Percentiles rank a stretch among this genome's conserved stretches.
Conservation (phyloP, 92 coral and sea anemone species). For the Bergia puertoricense region DNA sequence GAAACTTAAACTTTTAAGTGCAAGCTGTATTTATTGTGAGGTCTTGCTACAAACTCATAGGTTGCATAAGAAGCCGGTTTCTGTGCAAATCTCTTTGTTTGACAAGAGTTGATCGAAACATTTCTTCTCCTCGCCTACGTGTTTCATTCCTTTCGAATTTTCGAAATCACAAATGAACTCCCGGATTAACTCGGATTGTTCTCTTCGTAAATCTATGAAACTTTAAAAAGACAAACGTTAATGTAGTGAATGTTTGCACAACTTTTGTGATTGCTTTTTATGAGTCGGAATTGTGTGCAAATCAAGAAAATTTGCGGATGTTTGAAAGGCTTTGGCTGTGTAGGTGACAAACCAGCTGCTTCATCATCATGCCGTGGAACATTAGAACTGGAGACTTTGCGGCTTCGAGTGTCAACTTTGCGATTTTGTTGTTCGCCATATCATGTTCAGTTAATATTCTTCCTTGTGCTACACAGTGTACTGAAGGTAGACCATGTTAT, state of each 20-base stretch:
- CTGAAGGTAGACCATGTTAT: constrained; percentile 65
- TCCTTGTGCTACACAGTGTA: constrained; percentile 51
- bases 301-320: constrained; percentile 32
- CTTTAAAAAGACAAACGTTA: constrained; percentile 56
- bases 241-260: neutral
- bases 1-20: neutral
- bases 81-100: neutral
- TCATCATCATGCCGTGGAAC: neutral
- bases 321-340: constrained; percentile 17
- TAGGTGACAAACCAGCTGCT: constrained; percentile 23
- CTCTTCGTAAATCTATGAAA: constrained; percentile 37
- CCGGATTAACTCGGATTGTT: constrained; percentile 55
- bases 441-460: constrained; percentile 50
- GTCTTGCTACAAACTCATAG: neutral
- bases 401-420: constrained; percentile 54
- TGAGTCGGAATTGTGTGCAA: neutral
- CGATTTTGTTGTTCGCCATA: constrained; percentile 38
- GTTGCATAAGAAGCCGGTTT: neutral
- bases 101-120: neutral
- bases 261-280: neutral
- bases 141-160: neutral
- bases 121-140: constrained; percentile 6
- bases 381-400: constrained; percentile 32
- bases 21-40: neutral
- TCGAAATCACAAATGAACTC: constrained; percentile 19